Percentiles rank a stretch among this genome's conserved stretches.
Conservation (phyloP, 2,888 invertebrate genomes). For the Podotricha telesiphe region DNA sequence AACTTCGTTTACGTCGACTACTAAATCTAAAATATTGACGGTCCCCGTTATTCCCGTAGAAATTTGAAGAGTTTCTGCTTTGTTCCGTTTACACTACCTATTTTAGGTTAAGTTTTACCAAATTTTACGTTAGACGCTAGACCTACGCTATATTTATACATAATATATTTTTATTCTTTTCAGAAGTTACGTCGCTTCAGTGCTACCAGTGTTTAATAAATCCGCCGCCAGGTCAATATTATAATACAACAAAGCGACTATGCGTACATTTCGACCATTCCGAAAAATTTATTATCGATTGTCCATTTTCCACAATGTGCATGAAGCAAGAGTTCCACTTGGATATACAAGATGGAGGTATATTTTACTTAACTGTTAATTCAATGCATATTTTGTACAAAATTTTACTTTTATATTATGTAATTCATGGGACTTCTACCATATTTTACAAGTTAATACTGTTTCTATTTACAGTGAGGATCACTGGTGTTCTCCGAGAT, state of each 20-base stretch:
- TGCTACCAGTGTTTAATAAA: constrained; percentile 90
- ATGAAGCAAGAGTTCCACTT: constrained; percentile 88
- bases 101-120: too few species aligned
- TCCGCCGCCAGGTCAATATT: constrained; percentile 82
- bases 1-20: too few species aligned
- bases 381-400: not conserved
- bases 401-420: not conserved
- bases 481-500: constrained; percentile 85
- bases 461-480: constrained; percentile 75
- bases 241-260: constrained; percentile 85
- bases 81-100: too few species aligned
- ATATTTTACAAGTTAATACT: not conserved
- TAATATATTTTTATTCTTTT: constrained; percentile 43
- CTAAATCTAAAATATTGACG: too few species aligned
- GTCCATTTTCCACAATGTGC: constrained; percentile 93
- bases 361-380: constrained; percentile 57
- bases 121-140: too few species aligned
- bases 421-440: not conserved
- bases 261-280: constrained; percentile 91
- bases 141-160: too few species aligned
- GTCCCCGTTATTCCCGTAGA: too few species aligned
- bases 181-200: constrained; percentile 80
- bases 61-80: too few species aligned
- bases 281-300: constrained; percentile 87
- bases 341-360: constrained; percentile 87